Percentiles rank a stretch among this genome's conserved stretches.
phyloP scores from a whole-genome alignment of 2,888 invertebrate species.

The Pomacea canaliculata region DNA sequence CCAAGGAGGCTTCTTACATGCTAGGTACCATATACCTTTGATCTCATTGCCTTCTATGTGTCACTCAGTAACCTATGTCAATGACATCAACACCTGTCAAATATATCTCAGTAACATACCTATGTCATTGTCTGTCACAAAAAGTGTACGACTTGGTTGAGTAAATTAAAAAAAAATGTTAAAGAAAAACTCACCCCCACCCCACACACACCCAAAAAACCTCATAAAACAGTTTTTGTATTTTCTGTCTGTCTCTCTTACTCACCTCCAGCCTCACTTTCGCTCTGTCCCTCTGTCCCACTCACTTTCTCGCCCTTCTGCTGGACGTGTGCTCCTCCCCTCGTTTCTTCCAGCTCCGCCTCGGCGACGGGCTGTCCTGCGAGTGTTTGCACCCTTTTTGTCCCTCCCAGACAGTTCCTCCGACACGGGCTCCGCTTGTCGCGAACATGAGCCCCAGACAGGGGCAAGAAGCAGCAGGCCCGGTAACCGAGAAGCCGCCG shows the following conservation, averaged over 20 bases:
- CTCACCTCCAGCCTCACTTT: not conserved
- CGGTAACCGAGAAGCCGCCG: not conserved
- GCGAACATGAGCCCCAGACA: not conserved
- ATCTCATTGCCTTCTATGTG: no score
- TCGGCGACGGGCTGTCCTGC: slow-evolving; percentile 12
- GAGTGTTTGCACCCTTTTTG: slow-evolving; percentile 18
- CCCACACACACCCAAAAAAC: no score
- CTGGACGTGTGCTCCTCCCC: not conserved
- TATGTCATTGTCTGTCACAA: no score
- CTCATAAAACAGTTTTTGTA: no score
- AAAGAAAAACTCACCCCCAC: no score
- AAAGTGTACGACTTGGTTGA: no score
- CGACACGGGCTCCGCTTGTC: slow-evolving; percentile 5
- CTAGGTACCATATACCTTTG: no score
- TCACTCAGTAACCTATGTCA: no score
- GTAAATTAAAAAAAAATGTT: no score
- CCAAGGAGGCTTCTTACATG: no score
- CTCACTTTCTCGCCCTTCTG: not conserved
- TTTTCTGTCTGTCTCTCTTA: not conserved
- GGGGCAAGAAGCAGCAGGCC: not conserved
- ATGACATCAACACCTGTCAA: no score
- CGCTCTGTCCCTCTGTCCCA: slow-evolving; percentile 6
- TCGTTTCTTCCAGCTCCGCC: slow-evolving; percentile 4
- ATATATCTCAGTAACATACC: no score
- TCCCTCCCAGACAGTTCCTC: slow-evolving; percentile 4